phyloP scores from a whole-genome alignment of 2,113 vertebrate genomes.

The Lucifuga dentata region DNA sequence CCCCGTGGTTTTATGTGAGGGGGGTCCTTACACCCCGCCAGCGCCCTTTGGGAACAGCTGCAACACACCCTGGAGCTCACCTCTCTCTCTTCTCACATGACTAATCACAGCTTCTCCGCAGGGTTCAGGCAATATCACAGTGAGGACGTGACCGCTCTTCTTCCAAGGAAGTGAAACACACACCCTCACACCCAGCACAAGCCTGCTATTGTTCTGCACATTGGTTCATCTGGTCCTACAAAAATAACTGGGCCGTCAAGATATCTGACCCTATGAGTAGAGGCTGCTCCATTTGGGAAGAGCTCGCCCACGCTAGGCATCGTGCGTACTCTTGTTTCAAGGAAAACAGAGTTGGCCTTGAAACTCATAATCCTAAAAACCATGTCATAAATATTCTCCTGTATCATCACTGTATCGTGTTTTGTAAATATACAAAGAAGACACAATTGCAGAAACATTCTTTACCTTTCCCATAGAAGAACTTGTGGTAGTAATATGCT shows the following conservation, averaged over 20 bases:
- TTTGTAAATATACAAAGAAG: background rate
- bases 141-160: constrained; percentile 62
- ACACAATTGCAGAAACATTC: background rate
- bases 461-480: constrained; percentile 97
- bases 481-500: constrained; percentile 97
- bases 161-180: constrained; percentile 64
- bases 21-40: constrained; percentile 37
- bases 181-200: constrained; percentile 60
- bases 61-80: constrained; percentile 65
- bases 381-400: constrained; percentile 7
- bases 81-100: constrained; percentile 76
- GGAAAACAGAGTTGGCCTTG: constrained; percentile 27
- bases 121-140: constrained; percentile 70
- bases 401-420: constrained; percentile 11
- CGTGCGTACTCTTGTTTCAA: constrained; percentile 20
- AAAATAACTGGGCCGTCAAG: constrained; percentile 60
- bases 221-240: constrained; percentile 57
- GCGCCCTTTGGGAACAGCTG: constrained; percentile 74
- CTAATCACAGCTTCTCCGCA: constrained; percentile 69
- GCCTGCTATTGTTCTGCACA: constrained; percentile 69
- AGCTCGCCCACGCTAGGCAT: constrained; percentile 5
- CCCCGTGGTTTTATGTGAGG: constrained; percentile 63
- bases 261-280: constrained; percentile 55
- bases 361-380: constrained; percentile 23
- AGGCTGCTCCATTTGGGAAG: constrained; percentile 39